Conservation (phyloP, 2,113 vertebrate species). For the Melierax canorus region DNA sequence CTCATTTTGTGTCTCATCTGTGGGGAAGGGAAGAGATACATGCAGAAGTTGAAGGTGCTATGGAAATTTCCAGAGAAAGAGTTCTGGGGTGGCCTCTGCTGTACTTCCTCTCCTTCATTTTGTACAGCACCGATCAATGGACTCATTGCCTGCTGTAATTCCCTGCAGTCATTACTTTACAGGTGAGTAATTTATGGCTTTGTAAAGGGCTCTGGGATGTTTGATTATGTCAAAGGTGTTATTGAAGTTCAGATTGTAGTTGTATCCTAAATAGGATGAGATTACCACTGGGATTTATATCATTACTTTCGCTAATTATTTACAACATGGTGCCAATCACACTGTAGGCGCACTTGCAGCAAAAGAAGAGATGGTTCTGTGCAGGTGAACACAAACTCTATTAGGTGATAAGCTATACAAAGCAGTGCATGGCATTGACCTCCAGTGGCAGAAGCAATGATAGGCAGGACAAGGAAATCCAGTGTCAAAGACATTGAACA, state of each 20-base stretch:
- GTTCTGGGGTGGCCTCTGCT: neutral
- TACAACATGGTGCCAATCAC: slow-evolving; percentile 53
- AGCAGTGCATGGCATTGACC: neutral
- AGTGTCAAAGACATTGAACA: neutral
- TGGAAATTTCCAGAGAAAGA: slow-evolving; percentile 9
- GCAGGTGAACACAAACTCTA: neutral
- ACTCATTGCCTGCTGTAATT: slow-evolving; percentile 54
- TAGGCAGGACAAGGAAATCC: neutral
- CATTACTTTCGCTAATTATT: slow-evolving; percentile 63
- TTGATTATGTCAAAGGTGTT: slow-evolving; percentile 72
- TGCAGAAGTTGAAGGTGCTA: neutral
- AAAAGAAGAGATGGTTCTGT: neutral
- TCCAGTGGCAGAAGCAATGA: neutral
- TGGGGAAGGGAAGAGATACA: neutral
- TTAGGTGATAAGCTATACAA: neutral
- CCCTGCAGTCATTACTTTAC: slow-evolving; percentile 66
- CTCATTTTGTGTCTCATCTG: neutral
- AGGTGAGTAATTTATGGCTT: slow-evolving; percentile 69
- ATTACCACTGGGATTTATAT: slow-evolving; percentile 64
- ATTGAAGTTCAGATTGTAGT: slow-evolving; percentile 66
- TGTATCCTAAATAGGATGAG: slow-evolving; percentile 61
- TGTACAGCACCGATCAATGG: slow-evolving; percentile 56
- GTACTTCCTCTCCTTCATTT: slow-evolving; percentile 31
- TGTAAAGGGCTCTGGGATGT: slow-evolving; percentile 63
- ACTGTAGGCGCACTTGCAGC: neutral